A percentile compares a stretch with the other conserved stretches of the same genome.
phyloP scores from a whole-genome alignment of 2,113 vertebrate species.

The Narcine bancroftii region DNA sequence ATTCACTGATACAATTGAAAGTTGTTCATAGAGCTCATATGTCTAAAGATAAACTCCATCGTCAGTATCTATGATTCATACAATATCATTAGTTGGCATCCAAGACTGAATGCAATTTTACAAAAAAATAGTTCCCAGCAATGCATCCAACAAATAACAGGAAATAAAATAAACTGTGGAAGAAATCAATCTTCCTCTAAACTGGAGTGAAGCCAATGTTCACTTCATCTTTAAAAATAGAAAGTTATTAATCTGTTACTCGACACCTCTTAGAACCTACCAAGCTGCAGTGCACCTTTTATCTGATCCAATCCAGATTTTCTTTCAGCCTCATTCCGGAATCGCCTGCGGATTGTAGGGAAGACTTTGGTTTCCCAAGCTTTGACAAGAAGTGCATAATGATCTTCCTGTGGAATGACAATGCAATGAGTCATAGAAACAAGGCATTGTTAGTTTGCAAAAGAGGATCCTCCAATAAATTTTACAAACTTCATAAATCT shows the following conservation, averaged over 20 bases:
- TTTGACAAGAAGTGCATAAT: constrained; percentile 92
- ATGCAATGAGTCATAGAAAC: constrained; percentile 5
- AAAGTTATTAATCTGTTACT: background rate
- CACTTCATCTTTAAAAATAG: background rate
- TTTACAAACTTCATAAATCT: background rate
- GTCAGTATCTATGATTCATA: background rate
- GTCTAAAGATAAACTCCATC: too few species aligned
- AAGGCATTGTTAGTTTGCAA: background rate
- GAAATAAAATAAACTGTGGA: background rate
- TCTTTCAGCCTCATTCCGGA: constrained; percentile 94
- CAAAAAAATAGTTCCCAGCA: background rate
- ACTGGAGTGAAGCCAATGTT: background rate
- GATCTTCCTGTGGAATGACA: constrained; percentile 72
- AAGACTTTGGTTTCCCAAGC: constrained; percentile 98
- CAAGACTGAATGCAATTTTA: background rate
- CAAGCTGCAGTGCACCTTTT: constrained; percentile 90
- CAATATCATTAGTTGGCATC: background rate
- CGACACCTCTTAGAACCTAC: constrained; percentile 50
- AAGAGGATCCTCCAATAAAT: background rate
- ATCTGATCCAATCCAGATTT: constrained; percentile 97
- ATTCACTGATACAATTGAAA: too few species aligned
- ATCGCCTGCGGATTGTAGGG: constrained; percentile 91
- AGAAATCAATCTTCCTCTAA: background rate
- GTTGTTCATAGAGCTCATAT: too few species aligned
- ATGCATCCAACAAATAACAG: background rate